phyloP scores from a whole-genome alignment of 2,113 vertebrate genomes.

The Alouatta palliata region DNA sequence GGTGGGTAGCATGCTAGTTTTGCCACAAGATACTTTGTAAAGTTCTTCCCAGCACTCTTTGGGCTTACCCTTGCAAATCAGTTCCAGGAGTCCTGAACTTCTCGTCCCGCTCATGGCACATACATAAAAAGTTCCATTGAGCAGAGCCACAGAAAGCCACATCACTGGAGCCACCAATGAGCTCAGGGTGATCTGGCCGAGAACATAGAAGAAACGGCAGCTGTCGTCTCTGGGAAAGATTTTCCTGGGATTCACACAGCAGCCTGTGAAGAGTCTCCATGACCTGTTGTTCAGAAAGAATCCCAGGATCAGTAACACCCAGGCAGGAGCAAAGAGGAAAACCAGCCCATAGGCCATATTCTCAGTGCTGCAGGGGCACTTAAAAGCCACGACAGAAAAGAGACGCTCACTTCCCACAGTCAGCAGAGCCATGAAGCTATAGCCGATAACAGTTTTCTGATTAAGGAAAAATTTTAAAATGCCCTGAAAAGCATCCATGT shows the following conservation, averaged over 20 bases:
- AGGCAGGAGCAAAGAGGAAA: slow-evolving; percentile 92
- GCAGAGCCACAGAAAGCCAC: slow-evolving; percentile 95
- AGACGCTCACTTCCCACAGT: slow-evolving; percentile 92
- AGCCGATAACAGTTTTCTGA: slow-evolving; percentile 92
- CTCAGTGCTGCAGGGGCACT: slow-evolving; percentile 93
- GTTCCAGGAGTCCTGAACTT: slow-evolving; percentile 80
- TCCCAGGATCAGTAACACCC: slow-evolving; percentile 89
- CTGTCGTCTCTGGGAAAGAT: slow-evolving; percentile 78
- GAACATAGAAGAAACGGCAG: slow-evolving; percentile 78
- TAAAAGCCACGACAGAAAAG: slow-evolving; percentile 94
- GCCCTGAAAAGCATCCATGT: slow-evolving; percentile 91
- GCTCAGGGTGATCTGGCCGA: slow-evolving; percentile 82
- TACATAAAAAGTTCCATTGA: slow-evolving; percentile 95
- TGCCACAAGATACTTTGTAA: slow-evolving; percentile 87
- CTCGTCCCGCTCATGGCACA: slow-evolving; percentile 93
- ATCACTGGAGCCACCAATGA: slow-evolving; percentile 92
- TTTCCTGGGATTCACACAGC: slow-evolving; percentile 88
- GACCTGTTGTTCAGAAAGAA: slow-evolving; percentile 89
- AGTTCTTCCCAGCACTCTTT: slow-evolving; percentile 86
- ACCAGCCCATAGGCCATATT: slow-evolving; percentile 90
- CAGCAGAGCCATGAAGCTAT: slow-evolving; percentile 94
- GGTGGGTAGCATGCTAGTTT: slow-evolving; percentile 82
- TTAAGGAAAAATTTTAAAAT: slow-evolving; percentile 90
- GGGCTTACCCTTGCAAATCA: slow-evolving; percentile 90
- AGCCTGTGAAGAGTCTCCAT: slow-evolving; percentile 95